Percentiles rank a stretch among this genome's conserved stretches.
phyloP scores from a whole-genome alignment of 2,888 invertebrate species.

The Dermolepida albohirtum region DNA sequence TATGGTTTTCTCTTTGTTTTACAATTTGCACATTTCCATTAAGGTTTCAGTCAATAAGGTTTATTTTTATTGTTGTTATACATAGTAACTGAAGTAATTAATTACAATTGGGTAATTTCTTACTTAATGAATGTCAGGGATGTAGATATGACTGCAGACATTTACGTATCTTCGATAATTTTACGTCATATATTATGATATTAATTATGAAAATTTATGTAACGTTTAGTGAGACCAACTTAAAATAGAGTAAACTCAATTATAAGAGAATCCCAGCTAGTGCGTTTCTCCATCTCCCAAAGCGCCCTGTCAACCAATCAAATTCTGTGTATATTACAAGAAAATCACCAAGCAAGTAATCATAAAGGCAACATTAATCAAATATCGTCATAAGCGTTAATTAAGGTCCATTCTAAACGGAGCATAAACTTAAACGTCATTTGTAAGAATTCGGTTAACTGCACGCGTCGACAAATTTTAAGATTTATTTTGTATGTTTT shows the following conservation, averaged over 20 bases:
- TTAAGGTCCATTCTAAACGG: conserved; percentile 32
- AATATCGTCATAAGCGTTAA: conserved; percentile 34
- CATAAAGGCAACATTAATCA: conserved; percentile 30
- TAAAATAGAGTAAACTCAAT: conserved; percentile 49
- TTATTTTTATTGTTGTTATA: no score
- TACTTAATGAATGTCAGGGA: no score
- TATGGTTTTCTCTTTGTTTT: no score
- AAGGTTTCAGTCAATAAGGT: no score
- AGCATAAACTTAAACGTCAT: conserved; percentile 32
- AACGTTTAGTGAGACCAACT: conserved; percentile 29
- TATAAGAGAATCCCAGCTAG: conserved; percentile 50
- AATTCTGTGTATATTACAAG: conserved; percentile 41
- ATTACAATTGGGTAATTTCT: no score
- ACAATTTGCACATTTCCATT: no score
- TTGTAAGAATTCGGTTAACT: conserved; percentile 27
- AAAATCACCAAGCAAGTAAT: conserved; percentile 12
- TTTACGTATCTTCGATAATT: not conserved
- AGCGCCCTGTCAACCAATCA: conserved; percentile 49
- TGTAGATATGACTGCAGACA: no score
- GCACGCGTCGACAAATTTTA: not conserved
- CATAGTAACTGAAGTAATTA: no score
- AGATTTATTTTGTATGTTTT: conserved; percentile 35
- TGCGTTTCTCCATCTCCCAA: conserved; percentile 48
- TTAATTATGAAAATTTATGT: conserved; percentile 15
- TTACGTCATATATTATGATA: conserved; percentile 10